Conservation (phyloP, 2,888 invertebrate genomes). For the Trilocha varians region DNA sequence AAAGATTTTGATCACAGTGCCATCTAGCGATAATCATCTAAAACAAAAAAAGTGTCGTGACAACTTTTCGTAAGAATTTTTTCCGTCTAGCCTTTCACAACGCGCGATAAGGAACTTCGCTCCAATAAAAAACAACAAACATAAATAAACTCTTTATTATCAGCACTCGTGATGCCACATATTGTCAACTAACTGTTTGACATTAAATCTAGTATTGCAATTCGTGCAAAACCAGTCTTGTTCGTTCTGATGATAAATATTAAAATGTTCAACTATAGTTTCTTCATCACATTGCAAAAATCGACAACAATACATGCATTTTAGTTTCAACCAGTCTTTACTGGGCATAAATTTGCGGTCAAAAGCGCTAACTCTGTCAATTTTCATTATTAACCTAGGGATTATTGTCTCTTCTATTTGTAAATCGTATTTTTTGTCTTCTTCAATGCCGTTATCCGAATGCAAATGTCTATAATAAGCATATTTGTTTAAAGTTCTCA, state of each 20-base stretch:
- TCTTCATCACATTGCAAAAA: constrained; percentile 8
- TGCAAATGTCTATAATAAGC: constrained; percentile 37
- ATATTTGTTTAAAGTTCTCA: constrained; percentile 22
- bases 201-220: constrained; percentile 23
- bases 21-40: too few species aligned
- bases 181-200: constrained; percentile 18
- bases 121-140: too few species aligned
- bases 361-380: constrained; percentile 11
- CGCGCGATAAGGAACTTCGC: too few species aligned
- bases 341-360: not conserved
- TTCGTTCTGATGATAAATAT: constrained; percentile 27
- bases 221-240: constrained; percentile 34
- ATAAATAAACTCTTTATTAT: too few species aligned
- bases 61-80: too few species aligned
- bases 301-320: constrained; percentile 36
- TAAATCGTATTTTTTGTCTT: constrained; percentile 24
- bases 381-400: constrained; percentile 21
- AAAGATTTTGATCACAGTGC: too few species aligned
- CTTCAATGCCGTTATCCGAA: constrained; percentile 14
- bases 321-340: constrained; percentile 24
- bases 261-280: constrained; percentile 27
- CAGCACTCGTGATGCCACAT: constrained; percentile 35
- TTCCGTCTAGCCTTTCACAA: too few species aligned
- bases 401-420: constrained; percentile 34
- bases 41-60: too few species aligned